Evolutionary conservation across 2,797 vertebrate species (phyloP), one percentile per base, ranked within the genome.

Genomic region (Tamandua tetradactyla): DNA sequence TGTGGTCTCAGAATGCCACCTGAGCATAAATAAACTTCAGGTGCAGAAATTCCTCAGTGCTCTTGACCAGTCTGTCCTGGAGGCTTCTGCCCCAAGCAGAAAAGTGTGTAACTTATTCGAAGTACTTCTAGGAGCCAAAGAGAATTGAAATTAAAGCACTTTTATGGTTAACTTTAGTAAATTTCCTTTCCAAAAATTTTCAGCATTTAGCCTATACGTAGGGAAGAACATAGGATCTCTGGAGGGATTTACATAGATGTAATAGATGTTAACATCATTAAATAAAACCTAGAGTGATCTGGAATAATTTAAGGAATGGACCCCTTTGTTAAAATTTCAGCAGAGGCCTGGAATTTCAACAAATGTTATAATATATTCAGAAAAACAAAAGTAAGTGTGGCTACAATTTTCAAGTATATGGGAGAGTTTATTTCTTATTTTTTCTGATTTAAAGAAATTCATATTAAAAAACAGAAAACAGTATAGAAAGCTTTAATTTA

Each of bases 181-280:
- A 20, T 90, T 95, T 95, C 88, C 49, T 32, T 94, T 86, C 66
- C 68, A 68, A 89, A 74, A 83, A 47, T 72, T 92, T 87, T 62
- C 49, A 66, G 64, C 32, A 18, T 71, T 52, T 61, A 83, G 71
- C 81, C 80, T 69, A 62, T n/a, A n/a, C n/a, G n/a, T 25, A 0
- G 88, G 57, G 23, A 57, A 94, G 11, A 78, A 74, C 37, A 25
- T 40, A 42, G 59, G 32, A 57, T 90, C 59, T 81, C 80, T 72
- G 15, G 23, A 89, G 78, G 52, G 18, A 55, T 55, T 55, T 55
- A 52, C 14, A 52, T 52, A 52, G 49, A n/a, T 66, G 11, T 93
- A 76, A 86, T 57, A 86, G 64, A 86, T 47, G 22, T 62, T 85
- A 79, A 49, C 35, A 52, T 87, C 78, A 62, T 49, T 52, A 25